These are phyloP conservation scores for Tragulus kanchil DNA, from an alignment of 2,113 vertebrate genomes.

Conservation along the genomic window DNA sequence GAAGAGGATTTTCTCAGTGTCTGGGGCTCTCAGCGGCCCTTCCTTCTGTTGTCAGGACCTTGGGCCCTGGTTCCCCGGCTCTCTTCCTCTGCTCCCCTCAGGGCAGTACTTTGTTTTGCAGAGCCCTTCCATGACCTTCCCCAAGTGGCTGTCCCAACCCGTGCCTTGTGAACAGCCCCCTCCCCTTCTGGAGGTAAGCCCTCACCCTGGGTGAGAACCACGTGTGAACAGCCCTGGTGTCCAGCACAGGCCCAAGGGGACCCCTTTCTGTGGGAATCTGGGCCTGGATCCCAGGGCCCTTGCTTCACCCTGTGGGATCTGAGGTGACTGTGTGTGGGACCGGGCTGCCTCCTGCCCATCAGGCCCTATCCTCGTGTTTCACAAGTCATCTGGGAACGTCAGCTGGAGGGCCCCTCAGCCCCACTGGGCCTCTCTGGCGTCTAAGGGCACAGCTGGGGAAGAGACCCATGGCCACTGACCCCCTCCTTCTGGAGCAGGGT, in stretches of 20 bases:
- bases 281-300: neutral
- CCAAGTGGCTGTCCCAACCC: slow-evolving; percentile 94
- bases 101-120: slow-evolving; percentile 79
- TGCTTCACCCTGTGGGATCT: neutral
- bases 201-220: neutral
- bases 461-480: slow-evolving; percentile 47
- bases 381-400: slow-evolving; percentile 19
- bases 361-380: neutral
- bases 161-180: slow-evolving; percentile 89
- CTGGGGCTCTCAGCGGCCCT: neutral
- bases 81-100: neutral
- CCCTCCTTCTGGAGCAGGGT: slow-evolving; percentile 87
- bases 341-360: neutral
- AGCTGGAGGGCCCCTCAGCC: neutral
- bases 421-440: neutral
- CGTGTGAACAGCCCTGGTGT: neutral
- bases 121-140: slow-evolving; percentile 91
- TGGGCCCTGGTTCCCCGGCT: neutral
- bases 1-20: slow-evolving; percentile 9
- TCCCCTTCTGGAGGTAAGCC: slow-evolving; percentile 90
- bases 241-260: neutral
- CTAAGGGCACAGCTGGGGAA: neutral
- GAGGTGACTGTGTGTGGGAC: neutral
- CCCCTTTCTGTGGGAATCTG: neutral
- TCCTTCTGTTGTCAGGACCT: neutral